Conservation (phyloP, 2,797 vertebrate genomes). For the Crocidura indochinensis region DNA sequence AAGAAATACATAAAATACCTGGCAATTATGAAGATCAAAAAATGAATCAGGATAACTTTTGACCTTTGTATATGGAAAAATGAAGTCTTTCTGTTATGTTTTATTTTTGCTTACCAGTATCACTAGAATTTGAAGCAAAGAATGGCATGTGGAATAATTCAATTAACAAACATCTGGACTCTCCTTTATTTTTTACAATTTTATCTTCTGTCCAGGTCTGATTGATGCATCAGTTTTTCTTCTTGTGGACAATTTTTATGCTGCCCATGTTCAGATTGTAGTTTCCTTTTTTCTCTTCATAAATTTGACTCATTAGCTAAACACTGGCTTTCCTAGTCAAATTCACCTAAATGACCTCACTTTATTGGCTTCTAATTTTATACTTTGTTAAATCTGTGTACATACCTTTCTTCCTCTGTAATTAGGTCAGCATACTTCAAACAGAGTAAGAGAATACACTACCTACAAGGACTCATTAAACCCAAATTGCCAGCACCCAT, state of each 20-base stretch:
- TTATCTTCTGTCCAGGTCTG: background rate
- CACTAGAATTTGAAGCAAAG: background rate
- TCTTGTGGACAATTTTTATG: conserved; percentile 9
- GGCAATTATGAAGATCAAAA: background rate
- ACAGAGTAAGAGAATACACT: background rate
- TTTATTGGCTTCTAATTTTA: background rate
- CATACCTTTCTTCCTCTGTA: background rate
- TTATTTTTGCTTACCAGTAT: background rate
- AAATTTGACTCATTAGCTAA: background rate
- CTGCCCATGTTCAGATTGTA: background rate
- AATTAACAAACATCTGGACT: background rate
- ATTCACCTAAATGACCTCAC: background rate
- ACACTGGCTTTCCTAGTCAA: background rate
- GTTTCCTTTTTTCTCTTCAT: background rate
- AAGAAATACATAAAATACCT: background rate
- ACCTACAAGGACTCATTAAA: conserved; percentile 3
- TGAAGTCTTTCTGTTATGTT: background rate
- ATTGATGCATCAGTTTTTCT: background rate
- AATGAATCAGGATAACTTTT: background rate
- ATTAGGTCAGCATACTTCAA: background rate
- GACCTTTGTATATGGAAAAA: background rate
- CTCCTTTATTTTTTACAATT: background rate
- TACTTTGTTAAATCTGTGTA: background rate
- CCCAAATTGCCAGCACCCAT: background rate
- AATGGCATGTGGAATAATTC: background rate